Base-by-base conservation (phyloP, 2,113 vertebrate species). In the Notothenia rossii region DNA sequence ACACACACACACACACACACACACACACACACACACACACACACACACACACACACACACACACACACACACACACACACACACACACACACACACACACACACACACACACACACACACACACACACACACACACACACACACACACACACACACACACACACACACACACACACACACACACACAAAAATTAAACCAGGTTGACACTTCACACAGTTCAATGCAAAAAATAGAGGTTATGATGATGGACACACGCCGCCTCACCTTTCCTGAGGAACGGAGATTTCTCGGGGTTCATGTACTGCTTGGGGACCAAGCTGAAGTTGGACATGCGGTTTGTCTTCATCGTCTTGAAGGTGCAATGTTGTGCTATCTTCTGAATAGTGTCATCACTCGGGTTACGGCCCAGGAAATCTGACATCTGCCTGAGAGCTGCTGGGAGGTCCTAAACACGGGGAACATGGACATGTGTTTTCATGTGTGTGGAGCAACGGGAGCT, bases 181-280 rank as follows among this genome's bases (percentile, higher is more conserved):
- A 36, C 36, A 36, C 36, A 36, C 5, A 6, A 36, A 36, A 36
- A 36, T 40, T 40, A 6, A 40, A 40, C 36, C 36, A 40, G 36
- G 7, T 40, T 40, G 36, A 40, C 36, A 5, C 36, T 40, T 40
- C 36, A 40, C 5, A 40, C 36, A 7, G 36, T 40, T 40, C 7
- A 40, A 40, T 40, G 36, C 36, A 40, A 40, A 40, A 40, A 5
- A 40, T 40, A 40, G 6, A 40, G 36, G 5, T 40, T 40, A 40
- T 36, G 33, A 36, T 36, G 33, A 36, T 36, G 36, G 36, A 7
- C 5, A 40, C 1, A 40, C 36, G 5, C 7, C 64, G 17, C 13
- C 62, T 79, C 85, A 95, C 95, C 95, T 95, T 96, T 96, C 75
- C 95, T 93, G 20, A 96, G 60, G 67, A 96, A 94, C 0, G 63